phyloP scores from a whole-genome alignment of 2,888 invertebrate genomes.

The Arge pagana region DNA sequence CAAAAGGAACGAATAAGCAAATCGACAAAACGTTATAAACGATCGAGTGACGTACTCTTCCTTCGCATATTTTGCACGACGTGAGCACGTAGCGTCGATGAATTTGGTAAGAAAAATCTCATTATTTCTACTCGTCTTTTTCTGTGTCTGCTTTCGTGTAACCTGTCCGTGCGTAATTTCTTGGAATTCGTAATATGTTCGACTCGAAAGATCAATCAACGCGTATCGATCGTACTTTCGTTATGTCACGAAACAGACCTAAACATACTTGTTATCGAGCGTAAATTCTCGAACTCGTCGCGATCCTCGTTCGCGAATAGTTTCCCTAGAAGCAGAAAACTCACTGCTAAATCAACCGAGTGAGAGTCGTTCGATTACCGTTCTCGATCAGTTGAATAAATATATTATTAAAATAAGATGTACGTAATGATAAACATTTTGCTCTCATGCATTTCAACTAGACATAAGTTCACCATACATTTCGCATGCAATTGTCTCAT shows the following conservation, averaged over 20 bases:
- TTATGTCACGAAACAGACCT: no score
- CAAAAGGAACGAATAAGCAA: no score
- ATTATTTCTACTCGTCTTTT: neutral
- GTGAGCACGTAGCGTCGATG: neutral
- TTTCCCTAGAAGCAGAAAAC: no score
- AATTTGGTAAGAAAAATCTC: neutral
- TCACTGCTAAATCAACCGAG: no score
- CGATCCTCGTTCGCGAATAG: no score
- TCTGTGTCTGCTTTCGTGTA: neutral
- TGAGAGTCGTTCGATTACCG: neutral
- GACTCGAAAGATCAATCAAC: no score
- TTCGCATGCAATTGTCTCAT: no score
- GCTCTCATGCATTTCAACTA: slow-evolving; percentile 35
- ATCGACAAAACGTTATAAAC: neutral
- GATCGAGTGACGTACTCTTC: neutral
- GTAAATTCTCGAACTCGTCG: no score
- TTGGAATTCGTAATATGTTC: no score
- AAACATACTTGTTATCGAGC: no score
- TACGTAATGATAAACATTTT: slow-evolving; percentile 14
- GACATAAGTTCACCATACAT: slow-evolving; percentile 33
- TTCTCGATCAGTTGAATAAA: slow-evolving; percentile 4
- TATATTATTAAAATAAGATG: neutral
- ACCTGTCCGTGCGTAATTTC: no score
- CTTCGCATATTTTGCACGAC: neutral
- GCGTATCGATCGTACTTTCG: no score